A percentile compares a stretch with the other conserved stretches of the same genome.
These are phyloP conservation scores for Orientallactaga sibirica DNA, from an alignment of 2,797 vertebrate species.

Conservation along the genomic window DNA sequence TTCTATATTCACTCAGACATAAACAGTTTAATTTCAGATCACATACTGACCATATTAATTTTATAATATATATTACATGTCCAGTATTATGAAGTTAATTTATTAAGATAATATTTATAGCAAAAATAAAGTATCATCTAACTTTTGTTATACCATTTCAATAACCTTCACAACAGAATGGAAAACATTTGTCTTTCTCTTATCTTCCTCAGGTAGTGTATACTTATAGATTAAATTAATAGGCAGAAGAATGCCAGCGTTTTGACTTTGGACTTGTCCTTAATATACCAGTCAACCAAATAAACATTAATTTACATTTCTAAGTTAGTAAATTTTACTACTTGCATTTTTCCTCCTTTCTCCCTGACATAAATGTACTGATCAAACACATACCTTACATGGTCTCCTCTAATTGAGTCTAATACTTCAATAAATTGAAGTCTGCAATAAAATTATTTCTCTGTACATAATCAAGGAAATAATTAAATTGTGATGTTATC, in stretches of 20 bases:
- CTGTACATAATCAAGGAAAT: slow-evolving; percentile 50
- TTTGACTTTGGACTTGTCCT: slow-evolving; percentile 20
- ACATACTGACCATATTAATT: background rate
- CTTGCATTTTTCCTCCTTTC: background rate
- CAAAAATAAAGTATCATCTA: background rate
- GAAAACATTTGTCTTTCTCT: background rate
- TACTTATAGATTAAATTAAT: slow-evolving; percentile 12
- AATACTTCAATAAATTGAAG: background rate
- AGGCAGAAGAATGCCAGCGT: background rate
- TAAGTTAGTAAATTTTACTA: background rate
- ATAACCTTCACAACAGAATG: background rate
- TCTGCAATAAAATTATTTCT: slow-evolving; percentile 39
- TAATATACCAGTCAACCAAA: background rate
- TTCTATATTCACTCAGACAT: background rate
- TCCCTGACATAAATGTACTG: slow-evolving; percentile 23
- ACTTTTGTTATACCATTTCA: background rate
- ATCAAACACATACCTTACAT: background rate
- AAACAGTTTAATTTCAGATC: background rate
- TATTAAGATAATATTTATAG: background rate
- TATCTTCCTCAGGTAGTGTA: background rate
- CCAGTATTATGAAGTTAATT: background rate
- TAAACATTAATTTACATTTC: slow-evolving; percentile 42
- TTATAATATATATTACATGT: background rate
- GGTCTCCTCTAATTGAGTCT: slow-evolving; percentile 31
- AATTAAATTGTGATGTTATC: slow-evolving; percentile 3